Base-by-base conservation (phyloP, 2,113 vertebrate species). In the Limanda limanda region DNA sequence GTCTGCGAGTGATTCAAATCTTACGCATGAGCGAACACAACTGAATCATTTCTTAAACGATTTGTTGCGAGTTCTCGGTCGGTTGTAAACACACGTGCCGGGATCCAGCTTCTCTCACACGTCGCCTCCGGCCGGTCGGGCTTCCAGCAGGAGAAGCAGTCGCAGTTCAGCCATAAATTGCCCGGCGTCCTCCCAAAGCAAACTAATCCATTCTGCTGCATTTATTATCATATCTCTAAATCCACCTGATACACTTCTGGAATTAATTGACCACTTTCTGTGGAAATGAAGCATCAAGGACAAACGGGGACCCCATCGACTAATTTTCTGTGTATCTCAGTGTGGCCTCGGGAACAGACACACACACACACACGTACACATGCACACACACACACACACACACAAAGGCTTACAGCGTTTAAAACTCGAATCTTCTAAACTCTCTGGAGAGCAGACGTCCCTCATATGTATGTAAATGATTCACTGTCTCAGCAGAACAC, bases 391-490 rank as follows among this genome's bases (percentile, higher is more conserved):
- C 9, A 60, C 35, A 80, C 40, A 51, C 57, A 61, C 45, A 40
- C 12, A 61, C 15, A 25, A 74, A 61, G 78, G 58, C 61, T 70
- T 40, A 56, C 31, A 42, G 56, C 72, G 69, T 68, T 78, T 78
- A 60, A 75, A 82, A 79, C 18, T 64, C 48, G 70, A 81, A 86
- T 72, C 68, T 73, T 71, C 42, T 56, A 71, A 66, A 89, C 56
- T 83, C 81, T 83, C 86, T 47, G 27, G 80, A 37, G 78, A 72
- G 54, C 35, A 65, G 25, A 76, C 70, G 37, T 71, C 71, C 68
- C 79, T 87, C 75, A 87, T 92, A 87, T 90, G 81, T 91, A 89
- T 93, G 89, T 83, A 88, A 93, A 93, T 89, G 84, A 89, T 86
- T 80, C 3, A 77, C 82, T 81, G 84, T 79, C 74, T 90, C 84